phyloP scores from a whole-genome alignment of 2,888 invertebrate species.

The Plebejus argus region DNA sequence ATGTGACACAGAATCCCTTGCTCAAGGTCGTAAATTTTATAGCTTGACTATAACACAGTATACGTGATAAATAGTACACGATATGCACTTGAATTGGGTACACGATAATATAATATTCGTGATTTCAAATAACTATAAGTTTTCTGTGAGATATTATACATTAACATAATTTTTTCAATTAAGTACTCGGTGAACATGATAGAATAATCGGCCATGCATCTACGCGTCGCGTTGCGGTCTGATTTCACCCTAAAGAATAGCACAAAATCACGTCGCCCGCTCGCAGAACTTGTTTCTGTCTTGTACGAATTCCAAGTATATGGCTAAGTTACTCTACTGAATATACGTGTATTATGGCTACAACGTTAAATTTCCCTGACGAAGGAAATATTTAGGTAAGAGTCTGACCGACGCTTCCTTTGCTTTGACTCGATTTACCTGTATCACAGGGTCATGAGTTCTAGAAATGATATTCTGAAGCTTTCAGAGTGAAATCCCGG shows the following conservation, averaged over 20 bases:
- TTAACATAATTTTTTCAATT: too few relatives aligned
- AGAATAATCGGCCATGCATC: too few relatives aligned
- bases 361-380: conserved; percentile 2
- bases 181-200: too few relatives aligned
- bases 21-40: conserved; percentile 18
- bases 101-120: too few relatives aligned
- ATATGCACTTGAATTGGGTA: too few relatives aligned
- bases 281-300: too few relatives aligned
- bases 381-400: not conserved
- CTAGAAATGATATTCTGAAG: not conserved
- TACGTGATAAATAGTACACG: not conserved
- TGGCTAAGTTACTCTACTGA: not conserved
- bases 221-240: too few relatives aligned
- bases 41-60: not conserved
- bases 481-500: not conserved
- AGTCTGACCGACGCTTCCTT: conserved; percentile 9
- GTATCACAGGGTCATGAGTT: not conserved
- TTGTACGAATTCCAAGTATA: too few relatives aligned
- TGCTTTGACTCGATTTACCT: conserved; percentile 5
- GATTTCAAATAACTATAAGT: too few relatives aligned
- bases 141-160: too few relatives aligned
- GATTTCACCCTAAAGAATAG: too few relatives aligned
- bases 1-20: conserved; percentile 5
- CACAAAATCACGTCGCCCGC: too few relatives aligned
- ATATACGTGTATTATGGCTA: not conserved